Evolutionary conservation across 2,888 invertebrate species (phyloP).

Genomic region (Spilosoma lubricipeda): DNA sequence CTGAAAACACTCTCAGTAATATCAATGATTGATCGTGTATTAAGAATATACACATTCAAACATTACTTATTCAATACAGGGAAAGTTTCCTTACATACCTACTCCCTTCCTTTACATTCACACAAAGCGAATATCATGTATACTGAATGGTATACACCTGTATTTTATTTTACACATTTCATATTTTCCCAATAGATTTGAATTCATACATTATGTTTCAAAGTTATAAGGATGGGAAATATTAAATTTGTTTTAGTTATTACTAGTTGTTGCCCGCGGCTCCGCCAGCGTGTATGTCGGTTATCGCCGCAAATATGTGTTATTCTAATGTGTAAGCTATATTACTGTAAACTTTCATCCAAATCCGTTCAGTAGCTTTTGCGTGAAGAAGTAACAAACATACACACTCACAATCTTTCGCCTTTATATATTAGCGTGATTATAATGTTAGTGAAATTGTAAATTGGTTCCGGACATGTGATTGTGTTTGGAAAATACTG

Average conservation of each 20-base stretch:
- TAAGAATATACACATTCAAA: background rate
- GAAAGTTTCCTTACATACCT: background rate
- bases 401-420: too few species aligned
- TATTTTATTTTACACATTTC: constrained; percentile 1
- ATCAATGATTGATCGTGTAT: background rate
- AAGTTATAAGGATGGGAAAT: background rate
- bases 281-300: too few species aligned
- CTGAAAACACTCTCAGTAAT: background rate
- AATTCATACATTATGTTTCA: constrained; percentile 6
- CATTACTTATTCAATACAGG: constrained; percentile 7
- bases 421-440: too few species aligned
- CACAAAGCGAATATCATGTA: constrained; percentile 3
- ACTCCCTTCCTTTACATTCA: constrained; percentile 1
- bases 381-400: too few species aligned
- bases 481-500: background rate
- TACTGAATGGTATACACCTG: background rate
- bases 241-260: background rate
- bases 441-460: background rate
- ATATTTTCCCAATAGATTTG: constrained; percentile 6
- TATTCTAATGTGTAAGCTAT: too few species aligned
- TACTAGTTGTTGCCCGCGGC: too few species aligned
- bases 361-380: too few species aligned
- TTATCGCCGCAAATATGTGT: too few species aligned
- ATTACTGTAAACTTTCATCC: too few species aligned
- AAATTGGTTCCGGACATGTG: background rate